Evolutionary conservation across 1,140 invertebrate genomes (phyloP).

Genomic region (Bombus turneri): DNA sequence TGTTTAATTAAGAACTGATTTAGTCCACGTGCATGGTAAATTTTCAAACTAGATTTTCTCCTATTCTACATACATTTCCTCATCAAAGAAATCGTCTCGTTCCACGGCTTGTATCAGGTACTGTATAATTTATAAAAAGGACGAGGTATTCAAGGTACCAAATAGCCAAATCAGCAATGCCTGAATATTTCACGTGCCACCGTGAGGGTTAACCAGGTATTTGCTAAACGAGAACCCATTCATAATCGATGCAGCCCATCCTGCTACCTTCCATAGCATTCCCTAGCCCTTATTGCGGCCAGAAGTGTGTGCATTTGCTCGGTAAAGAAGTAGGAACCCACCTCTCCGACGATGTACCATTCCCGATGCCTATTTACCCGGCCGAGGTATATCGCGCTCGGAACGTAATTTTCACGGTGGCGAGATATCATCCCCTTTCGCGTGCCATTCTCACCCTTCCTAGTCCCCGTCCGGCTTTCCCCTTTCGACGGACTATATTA

Average conservation of each 20-base stretch:
- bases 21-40: no score
- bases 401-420: constrained; percentile 74
- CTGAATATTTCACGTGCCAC: not conserved
- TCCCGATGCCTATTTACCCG: constrained; percentile 34
- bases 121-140: no score
- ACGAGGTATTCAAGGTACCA: not conserved
- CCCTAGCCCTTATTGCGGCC: not conserved
- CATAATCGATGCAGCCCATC: not conserved
- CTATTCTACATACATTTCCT: no score
- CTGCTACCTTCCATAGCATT: no score
- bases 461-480: constrained; percentile 33
- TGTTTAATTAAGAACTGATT: no score
- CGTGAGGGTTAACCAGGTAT: not conserved
- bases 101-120: no score
- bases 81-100: no score
- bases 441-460: constrained; percentile 71
- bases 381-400: constrained; percentile 3
- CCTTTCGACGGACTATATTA: constrained; percentile 75
- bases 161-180: not conserved
- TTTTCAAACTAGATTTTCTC: no score
- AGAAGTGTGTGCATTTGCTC: not conserved
- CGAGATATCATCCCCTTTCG: constrained; percentile 53
- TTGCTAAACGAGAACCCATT: not conserved
- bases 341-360: not conserved
- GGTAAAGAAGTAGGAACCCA: not conserved